Conservation (phyloP, 2,113 vertebrate species). For the Heptranchias perlo region DNA sequence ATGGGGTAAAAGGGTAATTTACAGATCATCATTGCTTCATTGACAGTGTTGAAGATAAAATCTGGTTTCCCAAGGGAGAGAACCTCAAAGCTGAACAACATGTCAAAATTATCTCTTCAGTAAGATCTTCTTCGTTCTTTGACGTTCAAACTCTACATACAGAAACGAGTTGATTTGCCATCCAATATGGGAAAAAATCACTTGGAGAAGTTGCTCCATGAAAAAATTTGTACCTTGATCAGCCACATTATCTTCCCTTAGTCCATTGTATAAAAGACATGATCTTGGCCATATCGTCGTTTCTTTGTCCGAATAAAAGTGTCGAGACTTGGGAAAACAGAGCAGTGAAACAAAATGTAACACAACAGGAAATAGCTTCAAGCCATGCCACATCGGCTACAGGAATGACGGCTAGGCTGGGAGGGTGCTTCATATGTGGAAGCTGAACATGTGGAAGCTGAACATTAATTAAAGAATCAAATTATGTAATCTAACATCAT, state of each 20-base stretch:
- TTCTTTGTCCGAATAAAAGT: constrained; percentile 44
- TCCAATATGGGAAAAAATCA: constrained; percentile 41
- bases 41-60: not conserved
- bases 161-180: constrained; percentile 27
- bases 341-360: constrained; percentile 42
- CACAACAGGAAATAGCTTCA: constrained; percentile 34
- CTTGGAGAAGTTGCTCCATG: not conserved
- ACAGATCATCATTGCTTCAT: not conserved
- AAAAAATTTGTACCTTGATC: not conserved
- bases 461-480: not conserved
- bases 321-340: constrained; percentile 39
- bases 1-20: not conserved
- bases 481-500: not conserved
- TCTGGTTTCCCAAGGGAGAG: not conserved
- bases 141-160: constrained; percentile 15
- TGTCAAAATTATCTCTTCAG: not conserved
- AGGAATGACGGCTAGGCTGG: not conserved
- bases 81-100: not conserved
- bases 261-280: constrained; percentile 45
- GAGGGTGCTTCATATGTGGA: not conserved
- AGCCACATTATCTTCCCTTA: constrained; percentile 44
- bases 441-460: not conserved
- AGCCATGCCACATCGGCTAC: not conserved
- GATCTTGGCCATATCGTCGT: constrained; percentile 44
- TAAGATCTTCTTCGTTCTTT: not conserved